These are phyloP conservation scores for Chrysotoxum bicinctum DNA, from an alignment of 2,888 invertebrate species.

Conservation along the genomic window DNA sequence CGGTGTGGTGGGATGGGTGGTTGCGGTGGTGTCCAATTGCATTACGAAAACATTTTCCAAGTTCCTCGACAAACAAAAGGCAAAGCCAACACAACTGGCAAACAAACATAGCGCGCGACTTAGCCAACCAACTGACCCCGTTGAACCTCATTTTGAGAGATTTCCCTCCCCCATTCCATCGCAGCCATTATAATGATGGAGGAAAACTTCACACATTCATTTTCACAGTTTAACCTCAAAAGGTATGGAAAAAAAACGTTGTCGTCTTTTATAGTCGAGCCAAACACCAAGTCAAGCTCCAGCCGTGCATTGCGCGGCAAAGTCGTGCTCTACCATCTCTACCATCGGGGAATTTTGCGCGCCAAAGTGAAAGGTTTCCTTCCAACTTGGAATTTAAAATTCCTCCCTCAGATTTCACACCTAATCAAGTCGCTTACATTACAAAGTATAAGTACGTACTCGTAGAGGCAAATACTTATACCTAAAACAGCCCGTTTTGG, in stretches of 20 bases:
- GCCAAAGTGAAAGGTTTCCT: conserved; percentile 65
- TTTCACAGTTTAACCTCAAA: conserved; percentile 69
- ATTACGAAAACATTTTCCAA: conserved; percentile 50
- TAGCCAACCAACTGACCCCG: conserved; percentile 56
- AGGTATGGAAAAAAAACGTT: conserved; percentile 26
- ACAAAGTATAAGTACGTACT: neutral
- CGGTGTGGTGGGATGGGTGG: neutral
- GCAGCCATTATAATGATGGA: neutral
- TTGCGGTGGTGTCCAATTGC: conserved; percentile 56
- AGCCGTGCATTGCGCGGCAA: conserved; percentile 3
- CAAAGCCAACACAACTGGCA: conserved; percentile 50
- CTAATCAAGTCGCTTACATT: conserved; percentile 48
- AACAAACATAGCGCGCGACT: conserved; percentile 49
- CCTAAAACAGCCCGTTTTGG: neutral
- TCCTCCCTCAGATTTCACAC: conserved; percentile 62
- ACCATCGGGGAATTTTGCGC: conserved; percentile 31
- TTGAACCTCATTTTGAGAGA: conserved; percentile 66
- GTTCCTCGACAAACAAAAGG: conserved; percentile 56
- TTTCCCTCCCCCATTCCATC: conserved; percentile 5
- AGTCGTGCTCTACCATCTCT: conserved; percentile 54
- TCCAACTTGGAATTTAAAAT: conserved; percentile 46
- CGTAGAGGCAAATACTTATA: neutral
- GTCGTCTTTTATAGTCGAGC: conserved; percentile 23
- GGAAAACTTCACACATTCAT: conserved; percentile 71
- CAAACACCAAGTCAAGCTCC: neutral